phyloP scores from a whole-genome alignment of 2,797 vertebrate genomes.

The Buceros bicornis region DNA sequence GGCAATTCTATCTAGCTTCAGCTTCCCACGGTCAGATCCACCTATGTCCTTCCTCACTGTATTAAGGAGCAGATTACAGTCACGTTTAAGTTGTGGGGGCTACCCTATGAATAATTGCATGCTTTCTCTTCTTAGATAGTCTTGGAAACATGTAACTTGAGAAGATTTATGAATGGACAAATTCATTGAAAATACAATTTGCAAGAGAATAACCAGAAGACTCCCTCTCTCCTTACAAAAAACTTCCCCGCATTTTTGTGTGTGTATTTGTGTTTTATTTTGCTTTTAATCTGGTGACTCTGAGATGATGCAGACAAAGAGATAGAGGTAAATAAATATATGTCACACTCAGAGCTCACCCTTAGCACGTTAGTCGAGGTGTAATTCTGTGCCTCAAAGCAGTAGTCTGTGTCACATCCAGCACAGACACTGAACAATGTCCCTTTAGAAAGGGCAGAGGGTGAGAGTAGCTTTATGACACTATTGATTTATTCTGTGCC shows the following conservation, averaged over 20 bases:
- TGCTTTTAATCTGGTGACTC: background rate
- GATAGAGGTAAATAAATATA: background rate
- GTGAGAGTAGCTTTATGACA: constrained; percentile 92
- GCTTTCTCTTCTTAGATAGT: background rate
- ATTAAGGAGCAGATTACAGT: background rate
- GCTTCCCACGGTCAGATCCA: background rate
- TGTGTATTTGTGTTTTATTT: background rate
- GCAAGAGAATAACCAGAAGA: background rate
- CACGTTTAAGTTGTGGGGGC: background rate
- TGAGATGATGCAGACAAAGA: background rate
- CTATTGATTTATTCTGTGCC: constrained; percentile 94
- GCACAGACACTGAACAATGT: constrained; percentile 64
- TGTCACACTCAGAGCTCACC: background rate
- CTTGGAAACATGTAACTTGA: background rate
- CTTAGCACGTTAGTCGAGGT: background rate
- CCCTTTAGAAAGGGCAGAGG: constrained; percentile 89
- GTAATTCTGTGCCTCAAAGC: constrained; percentile 28
- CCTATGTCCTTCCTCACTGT: accelerated
- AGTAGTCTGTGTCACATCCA: constrained; percentile 48
- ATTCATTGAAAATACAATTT: background rate
- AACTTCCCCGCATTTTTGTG: background rate
- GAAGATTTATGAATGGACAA: background rate
- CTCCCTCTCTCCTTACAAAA: background rate
- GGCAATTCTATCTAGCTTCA: constrained; percentile 4
- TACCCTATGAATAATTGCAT: background rate